phyloP scores from a whole-genome alignment of 2,797 vertebrate genomes.

The Arctocebus calabarensis region DNA sequence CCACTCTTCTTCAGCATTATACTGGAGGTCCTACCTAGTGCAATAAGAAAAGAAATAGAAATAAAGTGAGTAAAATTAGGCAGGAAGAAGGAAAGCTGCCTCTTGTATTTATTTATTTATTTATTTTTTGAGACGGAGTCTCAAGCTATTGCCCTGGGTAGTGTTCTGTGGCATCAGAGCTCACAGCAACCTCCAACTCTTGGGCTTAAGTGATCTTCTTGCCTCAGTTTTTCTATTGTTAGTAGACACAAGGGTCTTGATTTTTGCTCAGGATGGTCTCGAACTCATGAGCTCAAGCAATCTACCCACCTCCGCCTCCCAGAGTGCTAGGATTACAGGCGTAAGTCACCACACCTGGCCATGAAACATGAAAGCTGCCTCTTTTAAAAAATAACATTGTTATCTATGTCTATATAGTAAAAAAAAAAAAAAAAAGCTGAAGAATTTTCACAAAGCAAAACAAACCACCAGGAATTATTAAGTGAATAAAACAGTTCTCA shows the following conservation, averaged over 20 bases:
- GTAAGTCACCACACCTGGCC: too few relatives aligned
- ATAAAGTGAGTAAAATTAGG: not conserved
- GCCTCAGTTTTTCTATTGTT: too few relatives aligned
- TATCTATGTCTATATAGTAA: not conserved
- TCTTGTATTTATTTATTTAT: not conserved
- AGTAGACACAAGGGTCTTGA: too few relatives aligned
- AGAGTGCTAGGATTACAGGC: too few relatives aligned
- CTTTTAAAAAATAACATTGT: not conserved
- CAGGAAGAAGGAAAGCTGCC: not conserved
- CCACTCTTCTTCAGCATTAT: not conserved
- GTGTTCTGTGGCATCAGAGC: too few relatives aligned
- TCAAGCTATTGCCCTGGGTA: too few relatives aligned
- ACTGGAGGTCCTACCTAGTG: not conserved
- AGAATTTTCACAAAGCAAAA: not conserved
- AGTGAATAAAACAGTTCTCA: not conserved
- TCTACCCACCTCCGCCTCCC: too few relatives aligned
- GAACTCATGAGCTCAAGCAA: too few relatives aligned
- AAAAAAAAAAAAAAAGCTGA: not conserved
- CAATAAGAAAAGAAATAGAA: slow-evolving; percentile 19
- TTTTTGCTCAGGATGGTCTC: too few relatives aligned
- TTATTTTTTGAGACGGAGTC: too few relatives aligned
- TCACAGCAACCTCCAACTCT: too few relatives aligned
- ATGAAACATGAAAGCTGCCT: not conserved
- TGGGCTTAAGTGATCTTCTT: too few relatives aligned
- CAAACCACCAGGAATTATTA: not conserved